Conservation (phyloP, 2,797 vertebrate genomes). For the Limnodromus scolopaceus region DNA sequence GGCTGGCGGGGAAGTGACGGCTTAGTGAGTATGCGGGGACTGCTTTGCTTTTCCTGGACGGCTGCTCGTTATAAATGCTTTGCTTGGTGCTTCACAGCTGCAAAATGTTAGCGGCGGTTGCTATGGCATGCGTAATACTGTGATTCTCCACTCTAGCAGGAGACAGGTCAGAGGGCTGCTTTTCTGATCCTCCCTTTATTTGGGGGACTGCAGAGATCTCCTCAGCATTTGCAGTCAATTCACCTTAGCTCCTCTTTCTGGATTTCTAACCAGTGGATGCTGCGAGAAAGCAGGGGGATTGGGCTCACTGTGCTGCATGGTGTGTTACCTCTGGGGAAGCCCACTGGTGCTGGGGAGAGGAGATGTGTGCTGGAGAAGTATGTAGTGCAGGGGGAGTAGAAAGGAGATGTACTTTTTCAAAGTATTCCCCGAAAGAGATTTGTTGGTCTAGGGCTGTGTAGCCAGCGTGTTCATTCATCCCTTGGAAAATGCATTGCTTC, state of each 20-base stretch:
- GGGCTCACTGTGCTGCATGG: not conserved
- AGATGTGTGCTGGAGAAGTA: not conserved
- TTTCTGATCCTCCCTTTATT: not conserved
- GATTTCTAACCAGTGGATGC: not conserved
- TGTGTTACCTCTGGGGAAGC: not conserved
- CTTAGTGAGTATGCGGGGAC: constrained; percentile 61
- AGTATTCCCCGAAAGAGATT: not conserved
- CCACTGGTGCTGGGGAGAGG: not conserved
- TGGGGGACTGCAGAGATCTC: not conserved
- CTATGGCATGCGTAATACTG: not conserved
- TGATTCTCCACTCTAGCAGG: not conserved
- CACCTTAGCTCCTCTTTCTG: not conserved
- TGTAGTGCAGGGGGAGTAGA: not conserved
- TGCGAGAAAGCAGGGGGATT: not conserved
- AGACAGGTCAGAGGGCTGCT: not conserved
- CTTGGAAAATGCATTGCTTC: not conserved
- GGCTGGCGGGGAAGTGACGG: not conserved
- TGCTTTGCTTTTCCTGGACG: constrained; percentile 20
- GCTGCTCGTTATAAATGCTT: not conserved
- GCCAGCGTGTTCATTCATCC: not conserved
- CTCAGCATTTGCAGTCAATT: not conserved
- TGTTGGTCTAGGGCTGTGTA: not conserved
- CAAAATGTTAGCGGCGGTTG: not conserved
- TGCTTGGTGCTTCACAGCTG: not conserved
- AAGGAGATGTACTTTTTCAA: not conserved